Percentiles rank a stretch among this genome's conserved stretches.
phyloP scores from a whole-genome alignment of 2,113 vertebrate genomes.

The Plectropomus leopardus region DNA sequence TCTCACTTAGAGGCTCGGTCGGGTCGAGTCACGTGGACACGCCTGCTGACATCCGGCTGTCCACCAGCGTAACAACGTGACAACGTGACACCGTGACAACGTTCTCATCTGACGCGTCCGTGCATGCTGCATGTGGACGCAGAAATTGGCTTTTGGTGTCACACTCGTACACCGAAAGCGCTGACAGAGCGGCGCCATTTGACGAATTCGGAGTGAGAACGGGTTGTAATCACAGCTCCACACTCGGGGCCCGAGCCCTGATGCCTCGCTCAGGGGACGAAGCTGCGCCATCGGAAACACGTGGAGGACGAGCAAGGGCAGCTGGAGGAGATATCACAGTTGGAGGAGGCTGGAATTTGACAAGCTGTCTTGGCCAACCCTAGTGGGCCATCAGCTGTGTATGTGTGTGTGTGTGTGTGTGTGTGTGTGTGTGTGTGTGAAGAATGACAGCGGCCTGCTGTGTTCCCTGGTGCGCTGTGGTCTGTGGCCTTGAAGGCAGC shows the following conservation, averaged over 20 bases:
- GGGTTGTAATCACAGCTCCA: not conserved
- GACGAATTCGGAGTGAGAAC: no score
- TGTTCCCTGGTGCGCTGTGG: slow-evolving; percentile 1
- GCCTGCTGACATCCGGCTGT: no score
- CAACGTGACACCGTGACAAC: no score
- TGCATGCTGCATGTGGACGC: no score
- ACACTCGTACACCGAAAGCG: no score
- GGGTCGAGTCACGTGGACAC: no score
- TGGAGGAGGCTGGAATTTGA: not conserved
- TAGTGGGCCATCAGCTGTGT: slow-evolving; percentile 1
- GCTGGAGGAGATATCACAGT: not conserved
- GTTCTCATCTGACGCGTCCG: no score
- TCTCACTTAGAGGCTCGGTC: no score
- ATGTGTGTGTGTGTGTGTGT: slow-evolving; percentile 2
- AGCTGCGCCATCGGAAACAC: not conserved
- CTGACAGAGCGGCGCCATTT: no score
- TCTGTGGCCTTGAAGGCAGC: not conserved
- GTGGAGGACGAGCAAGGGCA: not conserved
- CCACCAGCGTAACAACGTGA: no score
- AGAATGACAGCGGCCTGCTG: not conserved
- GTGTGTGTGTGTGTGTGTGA: not conserved
- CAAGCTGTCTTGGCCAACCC: slow-evolving; percentile 8
- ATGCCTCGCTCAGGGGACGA: not conserved
- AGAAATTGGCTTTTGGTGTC: no score
- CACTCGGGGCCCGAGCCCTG: not conserved